These are phyloP conservation scores for Amniataba percoides DNA, from an alignment of 2,797 vertebrate species.

Conservation along the genomic window DNA sequence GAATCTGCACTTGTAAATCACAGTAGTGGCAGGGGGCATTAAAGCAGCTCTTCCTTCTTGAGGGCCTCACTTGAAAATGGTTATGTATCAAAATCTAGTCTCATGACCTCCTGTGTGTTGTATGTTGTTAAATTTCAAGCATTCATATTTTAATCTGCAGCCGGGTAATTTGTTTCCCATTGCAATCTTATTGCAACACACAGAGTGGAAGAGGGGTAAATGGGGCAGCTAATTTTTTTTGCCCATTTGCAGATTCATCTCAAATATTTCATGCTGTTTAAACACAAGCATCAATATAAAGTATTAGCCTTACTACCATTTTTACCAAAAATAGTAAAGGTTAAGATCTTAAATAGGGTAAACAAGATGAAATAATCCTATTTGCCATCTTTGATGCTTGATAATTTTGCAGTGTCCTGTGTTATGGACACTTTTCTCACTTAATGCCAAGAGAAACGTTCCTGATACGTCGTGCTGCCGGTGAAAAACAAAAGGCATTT, in stretches of 20 bases:
- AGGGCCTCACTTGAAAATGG: not conserved
- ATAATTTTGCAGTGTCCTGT: not conserved
- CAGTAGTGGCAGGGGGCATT: not conserved
- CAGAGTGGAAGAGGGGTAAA: not conserved
- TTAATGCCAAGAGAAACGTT: not conserved
- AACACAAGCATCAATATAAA: conserved; percentile 4
- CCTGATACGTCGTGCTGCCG: not conserved
- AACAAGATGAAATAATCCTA: not conserved
- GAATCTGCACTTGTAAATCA: conserved; percentile 2
- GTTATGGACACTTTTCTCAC: not conserved
- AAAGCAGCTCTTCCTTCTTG: conserved; percentile 5
- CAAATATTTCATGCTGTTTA: conserved; percentile 14
- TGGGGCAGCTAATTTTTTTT: not conserved
- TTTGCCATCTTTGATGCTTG: not conserved
- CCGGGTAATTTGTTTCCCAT: not conserved
- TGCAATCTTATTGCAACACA: not conserved
- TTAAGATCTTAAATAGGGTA: not conserved
- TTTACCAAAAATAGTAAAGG: not conserved
- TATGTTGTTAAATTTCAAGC: not conserved
- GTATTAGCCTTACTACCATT: not conserved
- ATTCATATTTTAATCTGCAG: not conserved
- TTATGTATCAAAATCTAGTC: not conserved
- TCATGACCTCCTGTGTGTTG: not conserved
- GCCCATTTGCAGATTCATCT: conserved; percentile 19
- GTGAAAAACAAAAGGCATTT: conserved; percentile 6